Percentiles rank a stretch among this genome's conserved stretches.
Conservation (phyloP, 2,113 vertebrate genomes). For the Aptenodytes forsteri region DNA sequence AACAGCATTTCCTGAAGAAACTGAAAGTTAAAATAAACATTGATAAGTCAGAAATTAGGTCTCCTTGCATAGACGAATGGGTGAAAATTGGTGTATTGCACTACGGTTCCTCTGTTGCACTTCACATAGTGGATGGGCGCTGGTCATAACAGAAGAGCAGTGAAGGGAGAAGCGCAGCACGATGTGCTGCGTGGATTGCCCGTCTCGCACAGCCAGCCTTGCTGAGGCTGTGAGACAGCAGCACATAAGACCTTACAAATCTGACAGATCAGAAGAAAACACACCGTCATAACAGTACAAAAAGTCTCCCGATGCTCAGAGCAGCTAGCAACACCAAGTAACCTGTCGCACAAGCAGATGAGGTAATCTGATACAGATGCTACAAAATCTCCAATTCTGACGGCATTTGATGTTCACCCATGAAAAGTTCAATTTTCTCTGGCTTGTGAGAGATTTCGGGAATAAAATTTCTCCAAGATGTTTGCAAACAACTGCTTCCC, state of each 20-base stretch:
- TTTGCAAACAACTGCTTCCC: too few relatives aligned
- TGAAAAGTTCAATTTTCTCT: not conserved
- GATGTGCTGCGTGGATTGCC: not conserved
- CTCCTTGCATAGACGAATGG: not conserved
- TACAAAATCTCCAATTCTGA: not conserved
- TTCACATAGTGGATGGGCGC: accelerated
- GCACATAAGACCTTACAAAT: not conserved
- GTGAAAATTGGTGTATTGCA: too few relatives aligned
- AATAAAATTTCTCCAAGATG: too few relatives aligned
- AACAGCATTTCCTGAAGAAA: not conserved
- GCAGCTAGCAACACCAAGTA: not conserved
- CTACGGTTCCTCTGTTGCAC: not conserved
- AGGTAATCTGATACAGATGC: not conserved
- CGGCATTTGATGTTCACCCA: not conserved
- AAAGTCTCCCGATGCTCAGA: not conserved
- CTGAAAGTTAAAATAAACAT: not conserved
- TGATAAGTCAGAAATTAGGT: not conserved
- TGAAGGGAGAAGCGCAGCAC: not conserved
- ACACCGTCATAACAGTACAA: not conserved
- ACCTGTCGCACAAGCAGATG: not conserved
- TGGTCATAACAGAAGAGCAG: accelerated
- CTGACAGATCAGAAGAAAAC: not conserved
- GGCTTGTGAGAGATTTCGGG: not conserved
- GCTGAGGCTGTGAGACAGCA: not conserved
- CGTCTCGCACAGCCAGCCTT: not conserved